Evolutionary conservation across 2,113 vertebrate genomes (phyloP).

Genomic region (Ciconia maguari): DNA sequence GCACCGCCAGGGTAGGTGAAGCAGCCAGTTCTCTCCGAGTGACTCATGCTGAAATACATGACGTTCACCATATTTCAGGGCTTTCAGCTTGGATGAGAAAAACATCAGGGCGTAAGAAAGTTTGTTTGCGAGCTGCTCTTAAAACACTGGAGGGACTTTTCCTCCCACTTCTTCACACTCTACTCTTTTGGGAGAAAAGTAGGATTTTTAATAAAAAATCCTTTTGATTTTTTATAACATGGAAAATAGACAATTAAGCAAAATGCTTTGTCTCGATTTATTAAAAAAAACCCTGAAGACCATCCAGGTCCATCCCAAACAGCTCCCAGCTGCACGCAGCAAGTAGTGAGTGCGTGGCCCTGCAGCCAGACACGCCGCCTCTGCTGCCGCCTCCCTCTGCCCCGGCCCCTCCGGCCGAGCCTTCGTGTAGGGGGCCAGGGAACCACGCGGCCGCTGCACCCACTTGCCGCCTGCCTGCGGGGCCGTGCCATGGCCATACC

Average conservation of each 20-base stretch:
- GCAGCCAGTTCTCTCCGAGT: neutral
- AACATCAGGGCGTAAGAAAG: neutral
- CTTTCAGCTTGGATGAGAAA: slow-evolving; percentile 1
- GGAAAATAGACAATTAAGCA: neutral
- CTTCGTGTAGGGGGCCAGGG: accelerated
- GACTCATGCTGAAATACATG: slow-evolving; percentile 41
- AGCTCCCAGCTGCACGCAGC: neutral
- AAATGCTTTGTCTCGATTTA: neutral
- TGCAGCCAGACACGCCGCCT: neutral
- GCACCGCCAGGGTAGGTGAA: neutral
- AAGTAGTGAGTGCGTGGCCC: neutral
- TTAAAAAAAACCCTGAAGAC: neutral
- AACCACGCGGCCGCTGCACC: neutral
- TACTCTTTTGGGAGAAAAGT: neutral
- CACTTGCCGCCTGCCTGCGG: neutral
- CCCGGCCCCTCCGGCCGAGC: neutral
- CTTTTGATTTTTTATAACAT: neutral
- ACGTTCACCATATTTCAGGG: slow-evolving; percentile 7
- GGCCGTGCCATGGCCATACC: neutral
- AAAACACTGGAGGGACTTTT: neutral
- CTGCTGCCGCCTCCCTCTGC: neutral
- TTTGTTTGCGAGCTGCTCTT: neutral
- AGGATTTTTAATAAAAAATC: neutral
- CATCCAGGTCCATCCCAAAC: neutral
- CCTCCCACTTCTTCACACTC: neutral